Conservation (phyloP, 2,113 vertebrate species). For the Oreochromis aureus region DNA sequence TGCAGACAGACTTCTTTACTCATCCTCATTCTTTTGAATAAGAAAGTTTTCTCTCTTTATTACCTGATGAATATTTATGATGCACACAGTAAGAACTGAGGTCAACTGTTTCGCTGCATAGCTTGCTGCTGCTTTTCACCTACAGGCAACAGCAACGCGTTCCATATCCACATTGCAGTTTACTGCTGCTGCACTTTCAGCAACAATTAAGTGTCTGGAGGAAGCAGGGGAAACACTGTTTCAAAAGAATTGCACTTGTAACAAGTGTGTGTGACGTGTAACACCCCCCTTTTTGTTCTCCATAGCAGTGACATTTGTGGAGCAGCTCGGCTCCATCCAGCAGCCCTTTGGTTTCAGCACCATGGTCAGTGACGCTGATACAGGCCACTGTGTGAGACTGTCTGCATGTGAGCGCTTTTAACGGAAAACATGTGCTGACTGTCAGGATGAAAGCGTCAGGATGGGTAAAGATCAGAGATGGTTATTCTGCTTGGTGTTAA, state of each 20-base stretch:
- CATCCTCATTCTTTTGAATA: not conserved
- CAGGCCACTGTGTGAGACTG: not conserved
- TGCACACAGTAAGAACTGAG: not conserved
- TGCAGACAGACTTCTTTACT: not conserved
- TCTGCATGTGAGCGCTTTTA: not conserved
- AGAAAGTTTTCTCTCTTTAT: not conserved
- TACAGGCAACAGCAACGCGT: not conserved
- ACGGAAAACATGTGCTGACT: not conserved
- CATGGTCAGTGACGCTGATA: constrained; percentile 61
- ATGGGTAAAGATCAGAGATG: not conserved
- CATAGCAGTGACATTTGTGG: not conserved
- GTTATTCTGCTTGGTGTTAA: not conserved
- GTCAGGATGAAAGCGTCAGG: not conserved
- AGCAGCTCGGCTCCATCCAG: not conserved
- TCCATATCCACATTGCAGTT: not conserved
- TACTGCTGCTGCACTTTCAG: not conserved
- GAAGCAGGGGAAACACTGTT: not conserved
- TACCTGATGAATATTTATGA: constrained; percentile 9
- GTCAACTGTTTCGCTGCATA: not conserved
- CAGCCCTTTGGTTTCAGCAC: constrained; percentile 57
- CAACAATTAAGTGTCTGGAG: not conserved
- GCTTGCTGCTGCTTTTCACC: not conserved
- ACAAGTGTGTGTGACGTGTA: not conserved
- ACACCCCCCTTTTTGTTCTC: not conserved
- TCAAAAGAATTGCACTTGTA: not conserved